Base-by-base conservation (phyloP, 2,113 vertebrate genomes). In the Lophius piscatorius region DNA sequence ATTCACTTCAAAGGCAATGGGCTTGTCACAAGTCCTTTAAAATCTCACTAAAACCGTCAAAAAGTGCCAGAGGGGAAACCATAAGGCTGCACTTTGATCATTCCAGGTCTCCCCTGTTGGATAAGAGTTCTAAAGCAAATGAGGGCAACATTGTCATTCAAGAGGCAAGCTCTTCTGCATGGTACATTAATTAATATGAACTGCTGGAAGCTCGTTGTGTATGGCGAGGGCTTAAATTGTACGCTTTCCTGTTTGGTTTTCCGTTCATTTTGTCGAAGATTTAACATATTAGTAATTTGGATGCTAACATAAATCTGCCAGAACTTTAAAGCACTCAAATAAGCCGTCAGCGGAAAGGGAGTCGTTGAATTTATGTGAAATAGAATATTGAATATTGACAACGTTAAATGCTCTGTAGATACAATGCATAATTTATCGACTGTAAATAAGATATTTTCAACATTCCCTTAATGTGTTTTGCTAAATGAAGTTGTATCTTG, bases 21-120 rank as follows among this genome's bases (percentile, higher is more conserved):
- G 67, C 67, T 81, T 74, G 82, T 88, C 83, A 78, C 78, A 68
- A 69, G 80, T 74, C 74, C 74, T 80, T 88, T 71, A 75, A 83
- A 85, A 85, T 67, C 52, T 63, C 35, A 3, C 70, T 83, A 82
- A 55, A 60, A 48, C 64, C 67, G 81, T 78, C 69, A 70, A 54
- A 86, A 74, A 73, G 70, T 36, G 67, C 79, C 80, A 21, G 64
- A 74, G 73, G 81, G 73, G 55, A 77, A 78, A 83, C 68, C 74
- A 70, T 58, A 3, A 56, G 80, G 54, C 59, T 64, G 59, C 61
- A 57, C 87, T 88, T 89, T 91, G 87, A 90, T 91, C 86, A 81
- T 24, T 31, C 58, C 64, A 74, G 64, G 75, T 83, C 74, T 59
- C 75, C 81, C 54, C 57, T 75, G 68, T 88, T 78, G 82, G 77